Evolutionary conservation across 2,888 invertebrate species (phyloP).

Genomic region (Ferdinandea cuprea): DNA sequence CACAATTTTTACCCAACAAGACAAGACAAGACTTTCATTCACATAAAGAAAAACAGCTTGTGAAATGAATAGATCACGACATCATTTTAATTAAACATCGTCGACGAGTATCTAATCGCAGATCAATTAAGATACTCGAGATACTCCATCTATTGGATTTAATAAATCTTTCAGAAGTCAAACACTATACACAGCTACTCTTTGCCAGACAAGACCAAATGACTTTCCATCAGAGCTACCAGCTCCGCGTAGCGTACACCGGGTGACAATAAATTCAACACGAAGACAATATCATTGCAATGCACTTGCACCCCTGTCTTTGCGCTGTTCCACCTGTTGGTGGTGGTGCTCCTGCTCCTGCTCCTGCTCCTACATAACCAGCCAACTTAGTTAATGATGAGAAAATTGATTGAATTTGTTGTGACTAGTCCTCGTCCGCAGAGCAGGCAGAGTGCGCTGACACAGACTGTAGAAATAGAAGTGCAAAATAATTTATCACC

Average conservation of each 20-base stretch:
- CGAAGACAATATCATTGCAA: slow-evolving; percentile 38
- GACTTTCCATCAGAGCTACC: slow-evolving; percentile 64
- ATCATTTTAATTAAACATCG: slow-evolving; percentile 71
- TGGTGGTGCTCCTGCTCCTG: slow-evolving; percentile 20
- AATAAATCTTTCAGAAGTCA: slow-evolving; percentile 64
- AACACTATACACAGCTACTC: slow-evolving; percentile 22
- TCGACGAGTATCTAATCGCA: slow-evolving; percentile 60
- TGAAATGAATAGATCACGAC: slow-evolving; percentile 72
- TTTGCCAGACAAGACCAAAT: slow-evolving; percentile 36
- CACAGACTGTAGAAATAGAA: slow-evolving; percentile 34
- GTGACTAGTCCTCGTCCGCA: slow-evolving; percentile 46
- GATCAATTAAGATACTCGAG: slow-evolving; percentile 68
- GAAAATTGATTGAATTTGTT: slow-evolving; percentile 72
- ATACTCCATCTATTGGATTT: slow-evolving; percentile 61
- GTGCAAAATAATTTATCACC: slow-evolving; percentile 72
- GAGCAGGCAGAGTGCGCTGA: too few species aligned
- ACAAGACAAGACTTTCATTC: slow-evolving; percentile 36
- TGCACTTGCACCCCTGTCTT: slow-evolving; percentile 54
- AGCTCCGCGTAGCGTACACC: slow-evolving; percentile 7
- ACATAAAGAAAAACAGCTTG: slow-evolving; percentile 20
- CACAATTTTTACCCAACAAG: slow-evolving; percentile 26
- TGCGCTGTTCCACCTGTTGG: slow-evolving; percentile 50
- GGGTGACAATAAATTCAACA: slow-evolving; percentile 42
- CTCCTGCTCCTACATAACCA: slow-evolving; percentile 26
- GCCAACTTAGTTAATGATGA: slow-evolving; percentile 64